Evolutionary conservation across 2,797 vertebrate species (phyloP).

Genomic region (Amblyraja radiata): DNA sequence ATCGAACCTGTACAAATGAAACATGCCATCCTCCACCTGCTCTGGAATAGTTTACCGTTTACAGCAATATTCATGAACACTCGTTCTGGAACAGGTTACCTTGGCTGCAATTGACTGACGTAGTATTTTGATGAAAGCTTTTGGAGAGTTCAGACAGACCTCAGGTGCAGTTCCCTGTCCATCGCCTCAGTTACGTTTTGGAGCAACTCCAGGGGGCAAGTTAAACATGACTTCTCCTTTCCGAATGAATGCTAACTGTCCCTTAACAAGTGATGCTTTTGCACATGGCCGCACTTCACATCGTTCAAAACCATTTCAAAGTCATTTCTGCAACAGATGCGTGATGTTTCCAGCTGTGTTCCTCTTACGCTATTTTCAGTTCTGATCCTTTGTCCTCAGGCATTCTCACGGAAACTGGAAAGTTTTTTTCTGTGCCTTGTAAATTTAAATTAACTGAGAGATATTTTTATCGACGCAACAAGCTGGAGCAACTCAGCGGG

Average conservation of each 20-base stretch:
- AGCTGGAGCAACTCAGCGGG: too few species aligned
- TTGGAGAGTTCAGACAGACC: not conserved
- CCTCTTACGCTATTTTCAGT: not conserved
- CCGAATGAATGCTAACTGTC: conserved; percentile 2
- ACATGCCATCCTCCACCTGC: not conserved
- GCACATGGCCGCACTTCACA: not conserved
- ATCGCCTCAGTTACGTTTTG: not conserved
- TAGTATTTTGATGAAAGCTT: not conserved
- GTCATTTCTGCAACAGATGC: not conserved
- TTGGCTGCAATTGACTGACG: not conserved
- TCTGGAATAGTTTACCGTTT: not conserved
- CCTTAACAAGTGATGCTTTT: conserved; percentile 12
- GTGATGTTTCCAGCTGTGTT: conserved; percentile 7
- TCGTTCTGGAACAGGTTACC: not conserved
- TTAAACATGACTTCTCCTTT: conserved; percentile 7
- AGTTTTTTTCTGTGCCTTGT: not conserved
- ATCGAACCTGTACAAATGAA: too few species aligned
- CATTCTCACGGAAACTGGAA: not conserved
- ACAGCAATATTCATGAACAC: not conserved
- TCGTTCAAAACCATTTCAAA: not conserved
- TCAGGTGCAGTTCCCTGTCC: not conserved
- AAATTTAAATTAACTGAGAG: not conserved
- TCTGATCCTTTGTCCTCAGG: not conserved
- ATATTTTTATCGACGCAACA: not conserved
- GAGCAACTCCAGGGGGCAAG: not conserved